phyloP scores from a whole-genome alignment of 2,888 invertebrate species.

The Cetonia aurata region DNA sequence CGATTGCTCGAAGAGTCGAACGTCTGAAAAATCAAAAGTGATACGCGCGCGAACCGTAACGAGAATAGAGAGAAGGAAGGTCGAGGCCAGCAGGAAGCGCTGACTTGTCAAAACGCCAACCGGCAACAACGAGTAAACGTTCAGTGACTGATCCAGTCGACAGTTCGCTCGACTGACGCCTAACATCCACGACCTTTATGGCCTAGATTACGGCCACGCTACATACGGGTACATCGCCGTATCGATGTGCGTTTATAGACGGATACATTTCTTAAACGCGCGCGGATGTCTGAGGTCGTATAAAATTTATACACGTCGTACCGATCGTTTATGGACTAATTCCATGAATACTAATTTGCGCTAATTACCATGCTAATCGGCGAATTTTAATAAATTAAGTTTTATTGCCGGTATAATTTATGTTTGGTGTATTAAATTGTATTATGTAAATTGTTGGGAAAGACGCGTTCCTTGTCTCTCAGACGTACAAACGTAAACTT shows the following conservation, averaged over 20 bases:
- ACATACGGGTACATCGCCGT: background rate
- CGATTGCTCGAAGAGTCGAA: too few relatives aligned
- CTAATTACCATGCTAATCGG: too few relatives aligned
- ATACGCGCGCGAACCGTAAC: slow-evolving; percentile 24
- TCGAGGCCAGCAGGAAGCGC: slow-evolving; percentile 43
- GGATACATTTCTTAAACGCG: background rate
- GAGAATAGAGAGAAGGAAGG: slow-evolving; percentile 39
- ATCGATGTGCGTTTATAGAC: background rate
- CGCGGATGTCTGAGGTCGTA: too few relatives aligned
- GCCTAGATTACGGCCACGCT: slow-evolving; percentile 36
- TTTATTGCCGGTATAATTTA: too few relatives aligned
- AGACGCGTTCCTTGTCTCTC: too few relatives aligned
- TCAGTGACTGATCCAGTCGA: slow-evolving; percentile 34
- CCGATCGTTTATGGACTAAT: too few relatives aligned
- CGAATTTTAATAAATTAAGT: too few relatives aligned
- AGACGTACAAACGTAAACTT: too few relatives aligned
- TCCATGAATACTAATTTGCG: too few relatives aligned
- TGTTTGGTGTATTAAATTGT: too few relatives aligned
- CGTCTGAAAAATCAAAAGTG: slow-evolving; percentile 39
- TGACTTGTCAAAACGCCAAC: slow-evolving; percentile 35
- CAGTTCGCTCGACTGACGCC: slow-evolving; percentile 28
- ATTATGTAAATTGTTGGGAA: too few relatives aligned
- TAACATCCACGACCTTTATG: slow-evolving; percentile 34
- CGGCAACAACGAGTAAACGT: slow-evolving; percentile 28
- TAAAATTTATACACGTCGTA: too few relatives aligned